Evolutionary conservation across 2,797 vertebrate genomes (phyloP), one percentile per base, ranked within the genome.

Genomic region (Acanthis flammea): DNA sequence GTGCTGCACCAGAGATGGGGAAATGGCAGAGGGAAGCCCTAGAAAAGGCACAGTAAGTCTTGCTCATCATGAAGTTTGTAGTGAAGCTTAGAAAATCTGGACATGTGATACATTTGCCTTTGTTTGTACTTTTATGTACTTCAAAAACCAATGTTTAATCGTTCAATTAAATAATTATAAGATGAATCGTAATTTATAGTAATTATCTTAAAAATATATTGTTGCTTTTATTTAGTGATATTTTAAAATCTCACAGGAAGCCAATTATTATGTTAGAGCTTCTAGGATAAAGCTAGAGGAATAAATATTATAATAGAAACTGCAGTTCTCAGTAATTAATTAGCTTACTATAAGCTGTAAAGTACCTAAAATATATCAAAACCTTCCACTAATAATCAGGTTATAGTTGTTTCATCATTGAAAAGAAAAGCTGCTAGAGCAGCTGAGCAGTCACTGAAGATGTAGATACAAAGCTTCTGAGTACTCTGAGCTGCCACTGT

Each of bases 41-140:
- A 51, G 92, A 96, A 79, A 97, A 97, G 42, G 96, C 97, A 47
- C 97, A 97, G 98, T 98, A 98, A 98, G 98, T 98, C 78, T 92
- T 71, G 55, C 23, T 93, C 4, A 2, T 45, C 55, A 25, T 50
- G 17, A 50, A 50, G 55, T 60, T 83, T 86, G 39, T 70, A 19
- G 19, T 28, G 8, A 66, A 82, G 45, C 39, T 71, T 65, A 57
- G 25, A 82, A 76, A 77, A 55, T 66, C 35, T 55, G 76, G 35
- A 41, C 14, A 14, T 3, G 15, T 28, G 10, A 47, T 31, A 45
- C 8, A 3, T 60, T 68, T 82, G n/a, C 55, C 42, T 60, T 86
- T 76, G 45, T 80, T 76, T 82, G 9, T 41, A 41, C 39, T 41
- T 41, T 41, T 30, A 33, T 3, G 13, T 58, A 55, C 35, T 80